A percentile compares a stretch with the other conserved stretches of the same genome.
Evolutionary conservation across 2,113 vertebrate genomes (phyloP).

Genomic region (Amphilophus citrinellus): DNA sequence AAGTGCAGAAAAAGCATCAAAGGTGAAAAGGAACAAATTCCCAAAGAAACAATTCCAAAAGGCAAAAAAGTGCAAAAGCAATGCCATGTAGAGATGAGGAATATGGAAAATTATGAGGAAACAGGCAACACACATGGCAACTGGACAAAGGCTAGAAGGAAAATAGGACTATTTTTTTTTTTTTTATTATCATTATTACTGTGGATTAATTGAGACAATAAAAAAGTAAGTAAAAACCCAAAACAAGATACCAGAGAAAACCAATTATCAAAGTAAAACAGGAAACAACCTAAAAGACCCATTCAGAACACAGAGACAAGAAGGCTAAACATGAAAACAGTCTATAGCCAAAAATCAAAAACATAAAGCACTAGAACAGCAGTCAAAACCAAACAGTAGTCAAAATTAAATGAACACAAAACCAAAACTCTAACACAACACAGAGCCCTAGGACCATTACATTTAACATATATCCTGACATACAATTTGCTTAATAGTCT

Average conservation of each 20-base stretch:
- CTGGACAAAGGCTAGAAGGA: background rate
- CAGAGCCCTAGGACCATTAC: background rate
- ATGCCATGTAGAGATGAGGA: background rate
- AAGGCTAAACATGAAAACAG: background rate
- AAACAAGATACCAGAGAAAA: background rate
- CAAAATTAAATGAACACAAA: background rate
- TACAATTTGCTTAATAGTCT: background rate
- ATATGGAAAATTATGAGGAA: background rate
- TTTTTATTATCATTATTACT: background rate
- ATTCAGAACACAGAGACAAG: background rate
- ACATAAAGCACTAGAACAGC: background rate
- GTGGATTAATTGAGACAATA: background rate
- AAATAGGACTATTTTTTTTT: background rate
- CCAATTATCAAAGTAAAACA: background rate
- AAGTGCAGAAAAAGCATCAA: too few species aligned
- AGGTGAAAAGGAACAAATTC: too few species aligned
- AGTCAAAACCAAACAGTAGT: too few species aligned
- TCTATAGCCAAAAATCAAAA: background rate
- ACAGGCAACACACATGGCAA: background rate
- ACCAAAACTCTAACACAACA: too few species aligned
- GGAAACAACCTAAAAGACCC: background rate
- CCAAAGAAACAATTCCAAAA: background rate
- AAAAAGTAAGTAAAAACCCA: background rate
- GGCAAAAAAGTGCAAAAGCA: background rate
- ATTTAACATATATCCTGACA: background rate